These are phyloP conservation scores for Xenotilapia flavipinnis DNA, from an alignment of 2,113 vertebrate species.

Conservation along the genomic window DNA sequence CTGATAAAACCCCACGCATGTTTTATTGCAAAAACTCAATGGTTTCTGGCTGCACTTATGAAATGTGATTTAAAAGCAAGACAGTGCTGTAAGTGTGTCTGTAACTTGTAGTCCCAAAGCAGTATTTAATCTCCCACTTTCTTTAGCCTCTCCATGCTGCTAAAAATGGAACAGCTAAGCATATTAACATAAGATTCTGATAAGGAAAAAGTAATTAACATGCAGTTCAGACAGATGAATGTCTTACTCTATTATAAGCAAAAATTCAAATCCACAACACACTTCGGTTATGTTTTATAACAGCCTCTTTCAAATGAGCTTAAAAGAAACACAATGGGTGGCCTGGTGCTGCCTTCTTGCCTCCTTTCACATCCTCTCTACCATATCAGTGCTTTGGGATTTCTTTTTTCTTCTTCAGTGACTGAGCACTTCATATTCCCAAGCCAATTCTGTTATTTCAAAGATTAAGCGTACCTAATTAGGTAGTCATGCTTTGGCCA, in stretches of 20 bases:
- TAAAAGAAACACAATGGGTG: background rate
- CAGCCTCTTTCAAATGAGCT: background rate
- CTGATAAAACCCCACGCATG: background rate
- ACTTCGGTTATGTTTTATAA: background rate
- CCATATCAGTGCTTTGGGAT: background rate
- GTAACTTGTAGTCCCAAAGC: background rate
- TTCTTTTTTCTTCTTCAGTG: slow-evolving; percentile 10
- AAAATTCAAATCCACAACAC: background rate
- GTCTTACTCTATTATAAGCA: background rate
- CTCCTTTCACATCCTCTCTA: background rate
- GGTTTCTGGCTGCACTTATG: background rate
- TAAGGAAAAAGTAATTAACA: background rate
- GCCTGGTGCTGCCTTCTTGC: background rate
- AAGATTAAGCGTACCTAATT: slow-evolving; percentile 18
- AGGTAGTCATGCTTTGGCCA: background rate
- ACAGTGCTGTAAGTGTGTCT: background rate
- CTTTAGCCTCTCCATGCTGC: background rate
- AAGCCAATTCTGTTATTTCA: background rate
- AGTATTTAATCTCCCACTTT: background rate
- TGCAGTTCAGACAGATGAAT: background rate
- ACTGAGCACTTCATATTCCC: slow-evolving; percentile 30
- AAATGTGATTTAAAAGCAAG: background rate
- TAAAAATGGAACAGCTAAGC: background rate
- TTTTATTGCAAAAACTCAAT: slow-evolving; percentile 14
- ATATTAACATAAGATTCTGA: background rate